Percentiles rank a stretch among this genome's conserved stretches.
Evolutionary conservation across 2,888 invertebrate genomes (phyloP).

Genomic region (Poecilobothrus nobilitatus): DNA sequence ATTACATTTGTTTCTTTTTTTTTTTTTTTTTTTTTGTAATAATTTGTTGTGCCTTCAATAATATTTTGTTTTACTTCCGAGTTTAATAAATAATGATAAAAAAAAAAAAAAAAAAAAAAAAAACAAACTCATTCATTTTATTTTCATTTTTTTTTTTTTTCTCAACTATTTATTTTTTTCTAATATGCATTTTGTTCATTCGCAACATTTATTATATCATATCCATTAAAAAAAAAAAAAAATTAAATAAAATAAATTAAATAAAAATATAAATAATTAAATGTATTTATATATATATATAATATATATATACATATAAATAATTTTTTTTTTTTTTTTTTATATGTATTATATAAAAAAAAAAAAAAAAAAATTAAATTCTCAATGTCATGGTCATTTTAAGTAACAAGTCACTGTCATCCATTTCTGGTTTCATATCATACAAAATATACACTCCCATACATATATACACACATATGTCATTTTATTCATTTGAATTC

Average conservation of each 20-base stretch:
- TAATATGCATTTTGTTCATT: not conserved
- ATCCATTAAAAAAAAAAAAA: not conserved
- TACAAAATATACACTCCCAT: too few species aligned
- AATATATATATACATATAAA: too few species aligned
- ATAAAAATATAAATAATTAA: not conserved
- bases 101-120: not conserved
- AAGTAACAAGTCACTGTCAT: slow-evolving; percentile 1
- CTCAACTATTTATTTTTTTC: not conserved
- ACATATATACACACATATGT: too few species aligned
- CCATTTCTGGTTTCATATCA: not conserved
- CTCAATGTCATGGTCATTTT: slow-evolving; percentile 4
- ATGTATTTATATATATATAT: not conserved
- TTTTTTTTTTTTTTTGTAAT: not conserved
- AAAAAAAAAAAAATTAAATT: not conserved
- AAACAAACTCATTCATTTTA: not conserved
- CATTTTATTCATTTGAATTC: not conserved
- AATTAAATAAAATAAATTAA: not conserved
- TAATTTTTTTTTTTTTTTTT: too few species aligned
- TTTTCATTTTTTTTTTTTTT: too few species aligned
- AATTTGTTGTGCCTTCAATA: not conserved
- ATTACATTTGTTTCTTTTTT: too few species aligned
- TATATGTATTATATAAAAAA: not conserved
- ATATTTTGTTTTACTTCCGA: not conserved
- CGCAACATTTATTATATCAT: not conserved
- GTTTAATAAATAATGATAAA: not conserved